phyloP scores from a whole-genome alignment of 1,140 invertebrate genomes.

The Lordiphosa collinella region DNA sequence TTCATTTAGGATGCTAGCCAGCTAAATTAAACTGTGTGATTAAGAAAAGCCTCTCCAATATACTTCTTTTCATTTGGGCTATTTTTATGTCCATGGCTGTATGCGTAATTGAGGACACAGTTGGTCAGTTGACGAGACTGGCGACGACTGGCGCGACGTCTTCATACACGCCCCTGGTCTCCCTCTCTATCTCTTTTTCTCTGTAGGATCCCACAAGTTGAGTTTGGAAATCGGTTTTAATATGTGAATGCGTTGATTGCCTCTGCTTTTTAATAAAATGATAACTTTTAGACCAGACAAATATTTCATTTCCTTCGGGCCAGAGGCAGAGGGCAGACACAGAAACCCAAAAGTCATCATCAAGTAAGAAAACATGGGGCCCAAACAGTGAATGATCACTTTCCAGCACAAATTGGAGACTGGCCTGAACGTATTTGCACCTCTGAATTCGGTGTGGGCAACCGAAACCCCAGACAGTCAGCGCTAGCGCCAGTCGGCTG shows the following conservation, averaged over 20 bases:
- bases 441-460: slow-evolving; percentile 77
- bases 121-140: slow-evolving; percentile 50
- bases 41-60: slow-evolving; percentile 4
- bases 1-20: too few species aligned
- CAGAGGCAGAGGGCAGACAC: slow-evolving; percentile 17
- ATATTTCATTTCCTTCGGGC: slow-evolving; percentile 76
- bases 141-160: slow-evolving; percentile 63
- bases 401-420: slow-evolving; percentile 71
- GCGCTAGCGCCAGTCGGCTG: slow-evolving; percentile 66
- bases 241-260: slow-evolving; percentile 79
- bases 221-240: slow-evolving; percentile 47
- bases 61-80: slow-evolving; percentile 11
- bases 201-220: slow-evolving; percentile 62
- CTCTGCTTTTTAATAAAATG: slow-evolving; percentile 78
- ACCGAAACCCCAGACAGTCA: slow-evolving; percentile 22
- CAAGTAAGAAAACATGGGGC: slow-evolving; percentile 34
- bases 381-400: slow-evolving; percentile 65
- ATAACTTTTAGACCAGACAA: slow-evolving; percentile 78
- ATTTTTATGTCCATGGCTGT: slow-evolving; percentile 10
- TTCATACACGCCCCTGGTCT: slow-evolving; percentile 72
- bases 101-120: slow-evolving; percentile 31
- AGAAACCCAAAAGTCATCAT: slow-evolving; percentile 69
- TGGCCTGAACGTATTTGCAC: slow-evolving; percentile 74
- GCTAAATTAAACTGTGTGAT: too few species aligned
- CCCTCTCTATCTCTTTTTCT: slow-evolving; percentile 29